These are phyloP conservation scores for Cladopsammia gracilis DNA, from an alignment of 64 coral and sea anemone species.

Conservation along the genomic window DNA sequence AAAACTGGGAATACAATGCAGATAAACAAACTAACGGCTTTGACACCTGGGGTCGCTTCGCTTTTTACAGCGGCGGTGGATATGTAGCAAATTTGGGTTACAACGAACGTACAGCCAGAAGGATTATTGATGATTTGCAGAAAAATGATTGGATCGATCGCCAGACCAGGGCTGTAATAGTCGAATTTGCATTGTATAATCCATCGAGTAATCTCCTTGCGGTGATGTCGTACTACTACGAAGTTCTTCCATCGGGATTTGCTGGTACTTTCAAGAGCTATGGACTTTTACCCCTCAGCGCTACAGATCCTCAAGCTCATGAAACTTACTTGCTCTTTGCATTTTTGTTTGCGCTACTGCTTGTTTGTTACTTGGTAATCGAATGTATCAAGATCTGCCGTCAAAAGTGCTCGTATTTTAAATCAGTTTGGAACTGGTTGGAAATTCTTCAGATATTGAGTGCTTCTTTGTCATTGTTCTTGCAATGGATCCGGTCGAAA, in stretches of 20 bases:
- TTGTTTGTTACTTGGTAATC: background rate
- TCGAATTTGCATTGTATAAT: slow-evolving; percentile 67
- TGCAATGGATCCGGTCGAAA: slow-evolving; percentile 51
- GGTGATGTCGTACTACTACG: slow-evolving; percentile 15
- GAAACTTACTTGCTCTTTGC: background rate
- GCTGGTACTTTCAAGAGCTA: slow-evolving; percentile 1
- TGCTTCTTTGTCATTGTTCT: slow-evolving; percentile 1
- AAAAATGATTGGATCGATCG: slow-evolving; percentile 68
- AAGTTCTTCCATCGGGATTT: slow-evolving; percentile 45
- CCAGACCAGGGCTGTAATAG: slow-evolving; percentile 57
- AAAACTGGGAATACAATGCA: slow-evolving; percentile 52
- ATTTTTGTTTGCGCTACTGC: slow-evolving; percentile 24
- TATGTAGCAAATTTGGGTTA: slow-evolving; percentile 72
- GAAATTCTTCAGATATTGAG: slow-evolving; percentile 18
- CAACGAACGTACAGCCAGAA: slow-evolving; percentile 10
- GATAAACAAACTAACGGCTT: background rate
- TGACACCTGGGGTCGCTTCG: slow-evolving; percentile 13
- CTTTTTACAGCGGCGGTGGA: slow-evolving; percentile 52
- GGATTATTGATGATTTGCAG: slow-evolving; percentile 24
- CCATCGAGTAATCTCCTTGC: slow-evolving; percentile 14
- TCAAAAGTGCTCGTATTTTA: slow-evolving; percentile 39
- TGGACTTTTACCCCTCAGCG: slow-evolving; percentile 20
- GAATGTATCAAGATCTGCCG: slow-evolving; percentile 41
- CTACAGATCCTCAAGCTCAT: background rate
- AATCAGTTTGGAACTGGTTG: slow-evolving; percentile 48